Evolutionary conservation across 2,797 vertebrate genomes (phyloP).

Genomic region (Fundulus diaphanus): DNA sequence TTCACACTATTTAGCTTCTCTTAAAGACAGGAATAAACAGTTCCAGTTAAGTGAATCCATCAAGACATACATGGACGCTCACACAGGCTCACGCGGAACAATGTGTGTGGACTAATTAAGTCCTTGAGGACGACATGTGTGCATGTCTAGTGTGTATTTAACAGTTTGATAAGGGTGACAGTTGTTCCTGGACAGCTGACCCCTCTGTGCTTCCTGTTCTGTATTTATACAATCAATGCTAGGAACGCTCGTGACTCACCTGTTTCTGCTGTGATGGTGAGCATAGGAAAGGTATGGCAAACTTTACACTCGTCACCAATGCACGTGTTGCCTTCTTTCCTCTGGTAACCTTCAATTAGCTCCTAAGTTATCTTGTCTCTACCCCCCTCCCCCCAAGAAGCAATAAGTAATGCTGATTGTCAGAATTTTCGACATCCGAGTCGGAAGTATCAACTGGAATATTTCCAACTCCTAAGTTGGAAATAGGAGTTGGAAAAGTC

Average conservation of each 20-base stretch:
- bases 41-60: slow-evolving; percentile 54
- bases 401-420: no score
- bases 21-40: slow-evolving; percentile 51
- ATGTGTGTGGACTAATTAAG: slow-evolving; percentile 39
- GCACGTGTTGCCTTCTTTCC: slow-evolving; percentile 23
- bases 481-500: no score
- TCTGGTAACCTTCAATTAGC: slow-evolving; percentile 1
- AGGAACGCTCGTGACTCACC: slow-evolving; percentile 50
- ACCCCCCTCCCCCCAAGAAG: neutral
- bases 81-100: slow-evolving; percentile 5
- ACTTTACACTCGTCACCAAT: slow-evolving; percentile 26
- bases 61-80: slow-evolving; percentile 7
- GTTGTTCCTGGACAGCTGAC: slow-evolving; percentile 54
- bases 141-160: slow-evolving; percentile 25
- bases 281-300: slow-evolving; percentile 18
- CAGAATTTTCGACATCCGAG: no score
- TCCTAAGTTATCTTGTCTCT: neutral
- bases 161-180: slow-evolving; percentile 25
- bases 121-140: slow-evolving; percentile 30
- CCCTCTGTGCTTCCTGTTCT: slow-evolving; percentile 23
- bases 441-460: no score
- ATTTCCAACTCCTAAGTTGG: no score
- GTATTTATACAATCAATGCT: slow-evolving; percentile 32
- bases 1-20: slow-evolving; percentile 68
- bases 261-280: slow-evolving; percentile 39